Evolutionary conservation across 1,140 invertebrate genomes (phyloP).

Genomic region (Homarus americanus): DNA sequence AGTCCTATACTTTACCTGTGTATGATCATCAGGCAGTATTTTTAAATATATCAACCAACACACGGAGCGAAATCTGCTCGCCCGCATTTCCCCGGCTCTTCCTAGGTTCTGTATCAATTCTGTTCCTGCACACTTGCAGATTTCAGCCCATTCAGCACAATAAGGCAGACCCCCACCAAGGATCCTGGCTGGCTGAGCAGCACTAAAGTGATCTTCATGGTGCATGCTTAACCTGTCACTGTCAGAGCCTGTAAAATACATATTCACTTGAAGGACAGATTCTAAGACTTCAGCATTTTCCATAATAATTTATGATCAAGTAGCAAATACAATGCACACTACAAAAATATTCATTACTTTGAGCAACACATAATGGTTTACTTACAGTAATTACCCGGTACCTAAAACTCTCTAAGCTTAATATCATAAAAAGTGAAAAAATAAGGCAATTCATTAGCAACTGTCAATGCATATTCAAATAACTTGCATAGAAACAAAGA

Average conservation of each 20-base stretch:
- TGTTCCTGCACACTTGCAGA: slow-evolving; percentile 50
- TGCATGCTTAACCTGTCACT: slow-evolving; percentile 13
- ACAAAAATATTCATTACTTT: too few relatives aligned
- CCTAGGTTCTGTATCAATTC: slow-evolving; percentile 39
- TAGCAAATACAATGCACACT: too few relatives aligned
- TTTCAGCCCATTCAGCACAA: slow-evolving; percentile 48
- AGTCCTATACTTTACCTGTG: slow-evolving; percentile 36
- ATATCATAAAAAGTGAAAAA: too few relatives aligned
- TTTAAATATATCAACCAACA: slow-evolving; percentile 65
- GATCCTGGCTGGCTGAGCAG: not conserved
- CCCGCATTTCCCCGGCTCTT: slow-evolving; percentile 46
- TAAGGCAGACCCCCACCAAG: slow-evolving; percentile 55
- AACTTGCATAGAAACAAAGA: too few relatives aligned
- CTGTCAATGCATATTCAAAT: too few relatives aligned
- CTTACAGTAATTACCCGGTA: too few relatives aligned
- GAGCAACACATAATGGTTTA: too few relatives aligned
- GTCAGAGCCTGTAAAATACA: not conserved
- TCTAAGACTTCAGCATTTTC: too few relatives aligned
- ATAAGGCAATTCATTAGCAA: too few relatives aligned
- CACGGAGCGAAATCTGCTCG: slow-evolving; percentile 61
- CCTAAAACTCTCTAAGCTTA: too few relatives aligned
- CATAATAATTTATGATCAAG: too few relatives aligned
- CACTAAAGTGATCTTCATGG: slow-evolving; percentile 57
- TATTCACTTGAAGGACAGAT: too few relatives aligned
- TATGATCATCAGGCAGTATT: slow-evolving; percentile 63